Evolutionary conservation across 2,113 vertebrate genomes (phyloP).

Genomic region (Apteryx mantelli): DNA sequence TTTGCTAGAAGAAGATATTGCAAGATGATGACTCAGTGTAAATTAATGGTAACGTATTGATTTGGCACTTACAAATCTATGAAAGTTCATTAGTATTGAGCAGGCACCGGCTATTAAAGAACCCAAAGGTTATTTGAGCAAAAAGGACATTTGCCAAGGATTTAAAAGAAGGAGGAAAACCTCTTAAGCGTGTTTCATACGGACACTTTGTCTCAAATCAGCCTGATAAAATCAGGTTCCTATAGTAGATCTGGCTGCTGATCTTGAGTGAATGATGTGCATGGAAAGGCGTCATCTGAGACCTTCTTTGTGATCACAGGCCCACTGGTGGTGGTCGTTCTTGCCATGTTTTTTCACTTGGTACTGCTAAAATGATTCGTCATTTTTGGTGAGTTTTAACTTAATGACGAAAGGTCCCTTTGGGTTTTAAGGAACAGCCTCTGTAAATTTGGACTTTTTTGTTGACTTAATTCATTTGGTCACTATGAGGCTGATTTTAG

Average conservation of each 20-base stretch:
- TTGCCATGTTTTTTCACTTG: background rate
- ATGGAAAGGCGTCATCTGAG: background rate
- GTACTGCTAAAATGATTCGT: background rate
- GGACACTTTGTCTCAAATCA: background rate
- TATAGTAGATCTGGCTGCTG: background rate
- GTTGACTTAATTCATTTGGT: background rate
- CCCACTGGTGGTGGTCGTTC: background rate
- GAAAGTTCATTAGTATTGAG: conserved; percentile 1
- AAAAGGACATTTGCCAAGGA: background rate
- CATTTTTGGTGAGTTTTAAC: background rate
- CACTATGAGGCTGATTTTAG: background rate
- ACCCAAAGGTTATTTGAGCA: background rate
- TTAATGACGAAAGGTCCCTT: background rate
- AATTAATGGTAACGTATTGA: background rate
- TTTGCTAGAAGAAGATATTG: background rate
- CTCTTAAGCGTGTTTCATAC: background rate
- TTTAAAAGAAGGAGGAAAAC: background rate
- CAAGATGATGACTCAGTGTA: background rate
- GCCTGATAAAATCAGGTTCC: background rate
- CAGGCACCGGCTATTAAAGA: background rate
- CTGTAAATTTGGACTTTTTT: background rate
- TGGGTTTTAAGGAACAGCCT: background rate
- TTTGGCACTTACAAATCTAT: background rate
- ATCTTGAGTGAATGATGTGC: background rate
- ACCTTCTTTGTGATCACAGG: background rate